Percentiles rank a stretch among this genome's conserved stretches.
Evolutionary conservation across 2,113 vertebrate species (phyloP).

Genomic region (Ardeotis arabs): DNA sequence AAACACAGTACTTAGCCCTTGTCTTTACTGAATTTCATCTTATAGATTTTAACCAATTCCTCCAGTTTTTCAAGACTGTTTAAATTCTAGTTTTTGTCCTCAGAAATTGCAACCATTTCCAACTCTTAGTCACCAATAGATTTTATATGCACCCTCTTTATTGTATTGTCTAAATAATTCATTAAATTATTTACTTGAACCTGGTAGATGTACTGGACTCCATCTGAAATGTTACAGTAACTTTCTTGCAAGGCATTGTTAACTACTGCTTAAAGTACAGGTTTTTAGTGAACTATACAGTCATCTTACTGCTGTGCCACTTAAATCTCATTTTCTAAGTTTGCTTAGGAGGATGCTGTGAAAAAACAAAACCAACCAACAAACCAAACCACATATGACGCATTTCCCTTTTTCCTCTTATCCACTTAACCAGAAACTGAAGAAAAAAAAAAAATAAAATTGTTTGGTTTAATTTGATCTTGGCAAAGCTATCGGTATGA

Average conservation of each 20-base stretch:
- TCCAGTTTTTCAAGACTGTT: background rate
- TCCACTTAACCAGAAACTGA: background rate
- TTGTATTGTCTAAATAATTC: background rate
- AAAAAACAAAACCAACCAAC: background rate
- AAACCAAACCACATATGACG: background rate
- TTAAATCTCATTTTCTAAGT: background rate
- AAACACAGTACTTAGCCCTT: background rate
- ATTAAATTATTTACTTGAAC: background rate
- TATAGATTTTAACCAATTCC: background rate
- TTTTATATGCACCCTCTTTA: background rate
- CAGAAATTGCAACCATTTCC: background rate
- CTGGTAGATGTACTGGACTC: background rate
- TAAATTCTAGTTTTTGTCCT: background rate
- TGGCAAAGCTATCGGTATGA: background rate
- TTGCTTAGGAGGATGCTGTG: background rate
- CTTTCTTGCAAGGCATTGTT: background rate
- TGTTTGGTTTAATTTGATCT: background rate
- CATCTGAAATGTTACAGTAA: background rate
- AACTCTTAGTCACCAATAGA: background rate
- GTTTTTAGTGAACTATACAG: background rate
- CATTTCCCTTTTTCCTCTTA: background rate
- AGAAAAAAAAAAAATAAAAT: background rate
- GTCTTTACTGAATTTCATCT: background rate
- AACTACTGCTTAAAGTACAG: background rate
- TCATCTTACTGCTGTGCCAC: background rate